phyloP scores from a whole-genome alignment of 2,113 vertebrate species.

The Gnathonemus longibarbis region DNA sequence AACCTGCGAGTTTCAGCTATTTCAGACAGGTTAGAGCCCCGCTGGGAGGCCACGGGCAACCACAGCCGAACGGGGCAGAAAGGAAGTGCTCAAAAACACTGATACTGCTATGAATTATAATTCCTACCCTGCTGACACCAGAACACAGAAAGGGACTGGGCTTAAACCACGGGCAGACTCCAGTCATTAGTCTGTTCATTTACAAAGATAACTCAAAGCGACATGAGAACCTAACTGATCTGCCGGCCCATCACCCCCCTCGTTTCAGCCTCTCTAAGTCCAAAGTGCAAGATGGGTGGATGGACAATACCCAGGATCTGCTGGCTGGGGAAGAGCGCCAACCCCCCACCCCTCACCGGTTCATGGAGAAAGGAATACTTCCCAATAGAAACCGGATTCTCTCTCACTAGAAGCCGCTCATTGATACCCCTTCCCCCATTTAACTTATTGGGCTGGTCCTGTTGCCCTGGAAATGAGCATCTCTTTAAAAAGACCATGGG shows the following conservation, averaged over 20 bases:
- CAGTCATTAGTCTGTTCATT: not conserved
- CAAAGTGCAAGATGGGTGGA: constrained; percentile 22
- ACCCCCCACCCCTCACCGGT: not conserved
- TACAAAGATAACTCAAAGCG: constrained; percentile 10
- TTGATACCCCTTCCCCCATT: not conserved
- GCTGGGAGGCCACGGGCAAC: not conserved
- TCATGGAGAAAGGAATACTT: not conserved
- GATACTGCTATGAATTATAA: not conserved
- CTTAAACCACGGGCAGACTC: not conserved
- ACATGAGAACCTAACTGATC: constrained; percentile 25
- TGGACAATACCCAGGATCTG: constrained; percentile 12
- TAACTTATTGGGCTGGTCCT: not conserved
- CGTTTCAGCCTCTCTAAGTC: constrained; percentile 19
- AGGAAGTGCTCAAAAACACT: not conserved
- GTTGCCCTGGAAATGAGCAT: not conserved
- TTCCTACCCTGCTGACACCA: not conserved
- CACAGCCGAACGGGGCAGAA: not conserved
- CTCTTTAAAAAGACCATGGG: constrained; percentile 24
- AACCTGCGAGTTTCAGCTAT: not conserved
- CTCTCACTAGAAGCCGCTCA: not conserved
- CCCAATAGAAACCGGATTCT: not conserved
- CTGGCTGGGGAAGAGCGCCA: not conserved
- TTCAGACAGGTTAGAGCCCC: not conserved
- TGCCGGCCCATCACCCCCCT: constrained; percentile 19
- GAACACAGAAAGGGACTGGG: not conserved